phyloP scores from a whole-genome alignment of 2,888 invertebrate species.

The Mamestra brassicae region DNA sequence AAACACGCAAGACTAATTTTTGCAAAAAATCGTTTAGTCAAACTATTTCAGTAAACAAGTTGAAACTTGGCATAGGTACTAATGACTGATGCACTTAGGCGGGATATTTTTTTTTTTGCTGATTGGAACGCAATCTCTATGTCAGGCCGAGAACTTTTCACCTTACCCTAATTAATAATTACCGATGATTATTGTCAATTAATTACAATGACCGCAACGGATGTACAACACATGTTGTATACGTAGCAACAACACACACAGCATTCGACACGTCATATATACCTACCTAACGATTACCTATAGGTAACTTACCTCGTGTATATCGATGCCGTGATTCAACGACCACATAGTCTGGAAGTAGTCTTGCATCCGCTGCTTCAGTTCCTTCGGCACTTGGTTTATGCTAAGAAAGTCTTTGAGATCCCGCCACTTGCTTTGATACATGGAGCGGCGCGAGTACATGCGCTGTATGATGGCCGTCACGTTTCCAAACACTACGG shows the following conservation, averaged over 20 bases:
- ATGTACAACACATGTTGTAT: background rate
- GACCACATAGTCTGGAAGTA: slow-evolving; percentile 99
- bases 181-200: background rate
- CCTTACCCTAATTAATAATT: background rate
- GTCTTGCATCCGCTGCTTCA: slow-evolving; percentile 98
- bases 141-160: no score
- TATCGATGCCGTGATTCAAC: slow-evolving; percentile 98
- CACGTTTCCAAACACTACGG: slow-evolving; percentile 99
- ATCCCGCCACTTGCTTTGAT: slow-evolving; percentile 98
- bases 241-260: background rate
- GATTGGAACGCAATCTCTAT: no score
- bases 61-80: no score
- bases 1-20: no score
- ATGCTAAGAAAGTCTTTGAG: slow-evolving; percentile 98
- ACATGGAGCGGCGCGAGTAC: slow-evolving; percentile 98
- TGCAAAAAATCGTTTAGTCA: no score
- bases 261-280: background rate
- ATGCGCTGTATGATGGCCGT: slow-evolving; percentile 99
- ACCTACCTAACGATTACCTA: background rate
- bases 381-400: slow-evolving; percentile 98
- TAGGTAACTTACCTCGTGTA: slow-evolving; percentile 94
- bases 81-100: no score
- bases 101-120: no score
- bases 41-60: no score
- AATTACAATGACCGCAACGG: background rate